A percentile compares a stretch with the other conserved stretches of the same genome.
phyloP scores from a whole-genome alignment of 2,797 vertebrate species.

The Cryptoprocta ferox region DNA sequence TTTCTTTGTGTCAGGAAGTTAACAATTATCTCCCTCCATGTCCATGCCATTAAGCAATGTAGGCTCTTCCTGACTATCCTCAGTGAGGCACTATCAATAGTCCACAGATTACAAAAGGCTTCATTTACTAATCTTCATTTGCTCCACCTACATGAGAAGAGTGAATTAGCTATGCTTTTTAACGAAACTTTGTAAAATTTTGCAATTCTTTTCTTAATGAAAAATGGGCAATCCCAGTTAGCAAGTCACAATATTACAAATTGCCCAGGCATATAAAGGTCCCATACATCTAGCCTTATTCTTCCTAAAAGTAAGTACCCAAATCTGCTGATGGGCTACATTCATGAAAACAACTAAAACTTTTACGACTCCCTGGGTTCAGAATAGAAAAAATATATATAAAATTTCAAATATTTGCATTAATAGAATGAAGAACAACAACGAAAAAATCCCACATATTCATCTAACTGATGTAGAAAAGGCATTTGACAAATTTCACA shows the following conservation, averaged over 20 bases:
- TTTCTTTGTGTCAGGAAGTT: not conserved
- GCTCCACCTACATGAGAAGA: not conserved
- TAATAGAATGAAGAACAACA: not conserved
- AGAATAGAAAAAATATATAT: not conserved
- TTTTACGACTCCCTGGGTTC: not conserved
- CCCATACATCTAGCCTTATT: not conserved
- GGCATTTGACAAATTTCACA: not conserved
- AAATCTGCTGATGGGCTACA: not conserved
- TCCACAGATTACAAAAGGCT: not conserved
- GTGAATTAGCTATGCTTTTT: not conserved
- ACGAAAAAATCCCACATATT: not conserved
- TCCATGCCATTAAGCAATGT: not conserved
- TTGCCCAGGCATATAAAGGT: not conserved
- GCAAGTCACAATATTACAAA: not conserved
- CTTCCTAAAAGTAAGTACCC: not conserved
- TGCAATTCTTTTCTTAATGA: not conserved
- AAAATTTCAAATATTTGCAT: not conserved
- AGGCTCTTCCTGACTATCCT: not conserved
- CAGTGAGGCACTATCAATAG: not conserved
- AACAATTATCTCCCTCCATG: not conserved
- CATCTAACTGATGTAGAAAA: not conserved
- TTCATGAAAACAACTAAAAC: constrained; percentile 8
- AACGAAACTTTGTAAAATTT: not conserved
- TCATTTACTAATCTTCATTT: not conserved
- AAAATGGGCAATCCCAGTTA: not conserved